phyloP scores from a whole-genome alignment of 2,888 invertebrate genomes.

The Leuctra nigra region DNA sequence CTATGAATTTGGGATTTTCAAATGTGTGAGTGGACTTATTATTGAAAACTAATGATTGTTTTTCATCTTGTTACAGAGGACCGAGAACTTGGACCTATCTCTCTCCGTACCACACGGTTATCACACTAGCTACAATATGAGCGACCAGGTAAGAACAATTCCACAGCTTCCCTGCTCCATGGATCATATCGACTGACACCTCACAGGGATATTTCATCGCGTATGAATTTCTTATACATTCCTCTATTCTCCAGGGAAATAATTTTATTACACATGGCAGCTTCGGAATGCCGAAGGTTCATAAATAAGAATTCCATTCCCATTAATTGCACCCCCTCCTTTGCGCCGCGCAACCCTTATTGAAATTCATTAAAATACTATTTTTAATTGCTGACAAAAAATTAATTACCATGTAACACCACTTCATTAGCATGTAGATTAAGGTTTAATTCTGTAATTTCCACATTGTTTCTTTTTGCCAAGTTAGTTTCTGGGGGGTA shows the following conservation, averaged over 20 bases:
- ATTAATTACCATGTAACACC: constrained; percentile 29
- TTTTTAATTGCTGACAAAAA: constrained; percentile 30
- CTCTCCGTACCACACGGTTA: constrained; percentile 57
- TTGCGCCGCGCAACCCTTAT: constrained; percentile 23
- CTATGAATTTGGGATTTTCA: too few species aligned
- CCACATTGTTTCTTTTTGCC: constrained; percentile 28
- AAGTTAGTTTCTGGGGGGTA: constrained; percentile 14
- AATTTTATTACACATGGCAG: constrained; percentile 11
- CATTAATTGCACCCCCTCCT: constrained; percentile 14
- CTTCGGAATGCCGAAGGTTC: constrained; percentile 7
- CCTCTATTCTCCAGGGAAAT: neutral
- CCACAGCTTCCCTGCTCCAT: too few species aligned
- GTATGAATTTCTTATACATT: constrained; percentile 5
- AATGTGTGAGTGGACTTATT: too few species aligned
- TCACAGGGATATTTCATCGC: neutral
- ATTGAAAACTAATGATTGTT: neutral
- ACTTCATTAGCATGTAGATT: constrained; percentile 31
- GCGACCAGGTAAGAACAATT: constrained; percentile 57
- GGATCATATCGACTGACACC: too few species aligned
- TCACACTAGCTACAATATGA: constrained; percentile 62
- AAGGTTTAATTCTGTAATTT: constrained; percentile 30
- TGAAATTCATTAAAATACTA: constrained; percentile 30
- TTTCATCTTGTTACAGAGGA: constrained; percentile 57
- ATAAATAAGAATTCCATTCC: constrained; percentile 10
- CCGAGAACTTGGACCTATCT: constrained; percentile 67